phyloP scores from a whole-genome alignment of 2,113 vertebrate genomes.

The Gymnobelideus leadbeateri region DNA sequence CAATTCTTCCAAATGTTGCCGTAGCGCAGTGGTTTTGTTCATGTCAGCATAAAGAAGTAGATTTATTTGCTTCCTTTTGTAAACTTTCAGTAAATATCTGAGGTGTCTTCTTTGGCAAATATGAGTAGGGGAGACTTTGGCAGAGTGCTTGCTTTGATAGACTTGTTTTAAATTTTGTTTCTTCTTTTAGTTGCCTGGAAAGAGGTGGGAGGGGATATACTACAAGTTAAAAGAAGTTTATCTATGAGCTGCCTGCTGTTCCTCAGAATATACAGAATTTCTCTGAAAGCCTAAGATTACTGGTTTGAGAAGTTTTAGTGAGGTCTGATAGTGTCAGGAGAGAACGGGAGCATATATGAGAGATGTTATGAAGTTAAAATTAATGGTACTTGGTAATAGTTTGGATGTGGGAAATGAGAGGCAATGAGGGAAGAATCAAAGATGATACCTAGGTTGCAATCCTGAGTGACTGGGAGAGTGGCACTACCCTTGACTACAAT shows the following conservation, averaged over 20 bases:
- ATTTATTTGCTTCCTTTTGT: neutral
- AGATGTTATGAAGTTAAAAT: too few relatives aligned
- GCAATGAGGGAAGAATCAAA: too few relatives aligned
- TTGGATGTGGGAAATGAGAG: too few relatives aligned
- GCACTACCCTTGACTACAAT: too few relatives aligned
- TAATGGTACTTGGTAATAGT: too few relatives aligned
- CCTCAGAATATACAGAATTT: neutral
- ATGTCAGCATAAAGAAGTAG: neutral
- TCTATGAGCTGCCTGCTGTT: neutral
- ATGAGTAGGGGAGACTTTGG: neutral
- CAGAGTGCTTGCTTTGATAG: neutral
- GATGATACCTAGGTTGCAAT: too few relatives aligned
- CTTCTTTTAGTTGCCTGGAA: neutral
- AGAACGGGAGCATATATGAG: too few relatives aligned
- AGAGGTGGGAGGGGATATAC: neutral
- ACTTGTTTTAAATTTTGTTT: neutral
- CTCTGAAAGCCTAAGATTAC: neutral
- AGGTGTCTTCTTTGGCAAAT: neutral
- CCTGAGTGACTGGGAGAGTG: too few relatives aligned
- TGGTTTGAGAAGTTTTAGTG: neutral
- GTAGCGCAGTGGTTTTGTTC: neutral
- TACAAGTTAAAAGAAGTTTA: neutral
- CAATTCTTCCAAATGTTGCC: neutral
- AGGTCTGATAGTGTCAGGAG: too few relatives aligned
- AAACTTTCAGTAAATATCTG: neutral